These are phyloP conservation scores for Eonycteris spelaea DNA, from an alignment of 2,113 vertebrate species.

Conservation along the genomic window DNA sequence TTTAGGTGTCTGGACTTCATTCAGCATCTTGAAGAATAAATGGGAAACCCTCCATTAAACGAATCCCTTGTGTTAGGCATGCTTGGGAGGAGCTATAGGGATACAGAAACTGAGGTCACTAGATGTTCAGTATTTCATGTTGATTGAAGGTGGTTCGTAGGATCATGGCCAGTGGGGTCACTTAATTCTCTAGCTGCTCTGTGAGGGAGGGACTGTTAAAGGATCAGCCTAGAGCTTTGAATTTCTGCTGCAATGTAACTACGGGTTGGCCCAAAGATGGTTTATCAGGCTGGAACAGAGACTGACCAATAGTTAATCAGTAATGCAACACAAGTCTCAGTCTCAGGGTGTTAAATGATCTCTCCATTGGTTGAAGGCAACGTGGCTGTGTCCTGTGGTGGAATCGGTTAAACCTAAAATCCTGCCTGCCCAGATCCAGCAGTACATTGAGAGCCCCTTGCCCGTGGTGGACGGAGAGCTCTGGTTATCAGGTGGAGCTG, in stretches of 20 bases:
- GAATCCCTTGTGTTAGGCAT: neutral
- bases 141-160: neutral
- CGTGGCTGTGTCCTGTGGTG: neutral
- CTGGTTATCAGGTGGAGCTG: neutral
- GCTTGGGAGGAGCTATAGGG: neutral
- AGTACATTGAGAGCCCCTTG: accelerated
- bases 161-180: neutral
- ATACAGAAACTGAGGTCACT: neutral
- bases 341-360: neutral
- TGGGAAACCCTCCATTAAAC: neutral
- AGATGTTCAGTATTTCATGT: neutral
- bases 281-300: neutral
- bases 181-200: neutral
- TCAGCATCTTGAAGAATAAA: neutral
- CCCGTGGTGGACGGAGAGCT: neutral
- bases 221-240: neutral
- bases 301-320: neutral
- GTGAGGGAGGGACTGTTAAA: neutral
- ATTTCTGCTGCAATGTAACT: neutral
- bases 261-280: neutral
- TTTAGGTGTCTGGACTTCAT: neutral
- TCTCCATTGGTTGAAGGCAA: neutral
- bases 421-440: accelerated
- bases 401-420: neutral
- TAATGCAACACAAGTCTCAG: neutral